A percentile compares a stretch with the other conserved stretches of the same genome.
phyloP scores from a whole-genome alignment of 2,888 invertebrate genomes.

The Amblyteles armatorius region DNA sequence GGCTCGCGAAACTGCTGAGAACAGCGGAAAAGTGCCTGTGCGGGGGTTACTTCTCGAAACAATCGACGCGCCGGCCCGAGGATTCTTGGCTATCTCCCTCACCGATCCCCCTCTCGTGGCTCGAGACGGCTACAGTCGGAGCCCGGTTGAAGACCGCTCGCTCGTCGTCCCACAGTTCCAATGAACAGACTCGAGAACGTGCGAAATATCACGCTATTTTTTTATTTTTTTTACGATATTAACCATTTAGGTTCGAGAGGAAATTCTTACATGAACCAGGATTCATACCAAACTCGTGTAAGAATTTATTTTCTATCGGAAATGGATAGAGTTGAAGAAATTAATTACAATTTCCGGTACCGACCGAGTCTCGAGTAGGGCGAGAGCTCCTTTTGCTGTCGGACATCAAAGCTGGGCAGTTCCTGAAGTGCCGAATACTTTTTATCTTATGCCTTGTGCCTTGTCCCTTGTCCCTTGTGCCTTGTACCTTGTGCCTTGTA shows the following conservation, averaged over 20 bases:
- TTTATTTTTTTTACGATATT: background rate
- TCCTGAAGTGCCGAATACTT: no score
- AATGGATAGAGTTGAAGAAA: background rate
- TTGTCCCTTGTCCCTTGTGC: no score
- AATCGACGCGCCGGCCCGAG: constrained; percentile 17
- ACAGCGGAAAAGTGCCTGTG: constrained; percentile 19
- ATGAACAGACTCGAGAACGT: background rate
- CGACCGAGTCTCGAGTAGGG: background rate
- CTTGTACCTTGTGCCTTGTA: no score
- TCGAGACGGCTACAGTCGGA: background rate
- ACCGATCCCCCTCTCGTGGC: background rate
- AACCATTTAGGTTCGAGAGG: background rate
- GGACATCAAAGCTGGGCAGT: no score
- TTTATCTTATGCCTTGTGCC: no score
- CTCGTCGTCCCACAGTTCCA: background rate
- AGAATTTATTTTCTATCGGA: background rate
- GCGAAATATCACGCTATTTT: background rate
- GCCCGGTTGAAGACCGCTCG: background rate
- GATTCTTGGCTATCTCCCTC: constrained; percentile 12
- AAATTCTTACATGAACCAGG: background rate
- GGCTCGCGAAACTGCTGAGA: constrained; percentile 39
- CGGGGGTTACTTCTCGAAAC: constrained; percentile 27
- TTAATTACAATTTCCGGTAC: background rate
- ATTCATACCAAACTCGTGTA: background rate
- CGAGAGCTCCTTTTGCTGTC: background rate